Conservation (phyloP, 1,140 invertebrate species). For the Conus ventricosus region DNA sequence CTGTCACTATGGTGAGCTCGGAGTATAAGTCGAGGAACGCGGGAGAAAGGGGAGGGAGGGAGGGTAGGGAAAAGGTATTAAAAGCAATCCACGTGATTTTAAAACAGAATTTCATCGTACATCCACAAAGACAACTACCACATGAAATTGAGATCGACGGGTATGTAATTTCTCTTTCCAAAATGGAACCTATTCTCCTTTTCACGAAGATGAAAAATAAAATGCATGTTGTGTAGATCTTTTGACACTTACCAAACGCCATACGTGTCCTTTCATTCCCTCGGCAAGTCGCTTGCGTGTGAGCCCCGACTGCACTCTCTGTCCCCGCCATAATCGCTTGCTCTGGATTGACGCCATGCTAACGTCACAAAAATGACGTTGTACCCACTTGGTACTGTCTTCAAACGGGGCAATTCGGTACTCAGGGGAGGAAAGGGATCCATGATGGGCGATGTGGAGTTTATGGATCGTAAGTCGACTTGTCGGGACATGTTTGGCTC, state of each 20-base stretch:
- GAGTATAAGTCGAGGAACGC: too few species aligned
- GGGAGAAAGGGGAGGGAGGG: too few species aligned
- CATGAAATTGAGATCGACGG: background rate
- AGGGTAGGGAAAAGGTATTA: too few species aligned
- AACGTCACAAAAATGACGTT: background rate
- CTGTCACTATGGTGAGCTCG: too few species aligned
- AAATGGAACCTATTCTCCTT: too few species aligned
- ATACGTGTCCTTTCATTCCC: background rate
- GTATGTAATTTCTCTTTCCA: too few species aligned
- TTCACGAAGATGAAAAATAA: too few species aligned
- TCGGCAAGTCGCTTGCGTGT: background rate
- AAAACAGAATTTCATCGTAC: background rate
- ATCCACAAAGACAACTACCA: background rate
- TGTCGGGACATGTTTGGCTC: background rate
- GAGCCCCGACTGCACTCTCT: background rate
- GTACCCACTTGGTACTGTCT: slow-evolving; percentile 1
- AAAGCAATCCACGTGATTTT: too few species aligned
- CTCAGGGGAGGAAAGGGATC: background rate
- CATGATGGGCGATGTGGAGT: too few species aligned
- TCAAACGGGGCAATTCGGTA: background rate
- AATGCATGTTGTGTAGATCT: too few species aligned
- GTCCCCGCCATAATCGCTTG: background rate
- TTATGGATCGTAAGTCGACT: slow-evolving; percentile 1
- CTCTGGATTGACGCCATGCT: background rate
- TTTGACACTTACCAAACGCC: too few species aligned